A percentile compares a stretch with the other conserved stretches of the same genome.
Conservation (phyloP, 2,888 invertebrate species). For the Noctua pronuba region DNA sequence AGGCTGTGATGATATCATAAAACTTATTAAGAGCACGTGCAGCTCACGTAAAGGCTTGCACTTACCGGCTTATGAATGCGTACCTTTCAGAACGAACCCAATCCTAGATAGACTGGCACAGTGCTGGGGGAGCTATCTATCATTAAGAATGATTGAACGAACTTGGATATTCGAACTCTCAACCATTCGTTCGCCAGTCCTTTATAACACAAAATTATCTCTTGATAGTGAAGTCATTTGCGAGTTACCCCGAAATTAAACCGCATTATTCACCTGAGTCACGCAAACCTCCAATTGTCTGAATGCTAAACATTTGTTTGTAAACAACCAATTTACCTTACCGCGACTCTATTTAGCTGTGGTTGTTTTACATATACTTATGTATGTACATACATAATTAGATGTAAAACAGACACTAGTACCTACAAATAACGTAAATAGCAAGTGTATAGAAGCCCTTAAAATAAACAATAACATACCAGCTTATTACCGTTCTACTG, state of each 20-base stretch:
- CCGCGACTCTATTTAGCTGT: neutral
- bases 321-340: conserved; percentile 34
- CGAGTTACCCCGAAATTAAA: neutral
- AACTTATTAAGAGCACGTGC: neutral
- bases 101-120: neutral
- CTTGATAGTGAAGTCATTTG: neutral
- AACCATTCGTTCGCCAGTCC: neutral
- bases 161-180: neutral
- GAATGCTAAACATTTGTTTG: conserved; percentile 32
- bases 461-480: neutral
- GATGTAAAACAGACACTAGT: neutral
- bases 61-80: neutral
- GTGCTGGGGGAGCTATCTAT: neutral
- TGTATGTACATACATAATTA: neutral
- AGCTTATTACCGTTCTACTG: neutral
- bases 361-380: neutral
- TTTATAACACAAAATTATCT: neutral
- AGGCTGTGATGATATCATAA: neutral
- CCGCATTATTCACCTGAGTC: neutral
- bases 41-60: neutral
- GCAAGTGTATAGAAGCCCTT: neutral
- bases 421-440: neutral
- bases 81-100: neutral
- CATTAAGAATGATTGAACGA: neutral
- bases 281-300: conserved; percentile 15